Percentiles rank a stretch among this genome's conserved stretches.
These are phyloP conservation scores for Bubo bubo DNA, from an alignment of 2,113 vertebrate genomes.

Conservation along the genomic window DNA sequence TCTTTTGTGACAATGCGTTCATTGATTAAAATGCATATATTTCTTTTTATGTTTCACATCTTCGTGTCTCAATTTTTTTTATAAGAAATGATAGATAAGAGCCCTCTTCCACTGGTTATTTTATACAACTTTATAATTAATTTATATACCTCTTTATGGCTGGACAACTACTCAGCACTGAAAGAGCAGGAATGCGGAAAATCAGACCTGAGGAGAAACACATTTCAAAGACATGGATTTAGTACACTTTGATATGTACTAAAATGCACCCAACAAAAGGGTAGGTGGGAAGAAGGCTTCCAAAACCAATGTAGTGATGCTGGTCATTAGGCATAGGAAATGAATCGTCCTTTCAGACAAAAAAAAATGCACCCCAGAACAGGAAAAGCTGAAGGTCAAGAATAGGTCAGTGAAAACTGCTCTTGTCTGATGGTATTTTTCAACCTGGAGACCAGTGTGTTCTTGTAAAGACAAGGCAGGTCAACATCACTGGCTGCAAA, in stretches of 20 bases:
- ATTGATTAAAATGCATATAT: background rate
- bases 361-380: accelerated
- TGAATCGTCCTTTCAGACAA: background rate
- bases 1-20: background rate
- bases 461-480: background rate
- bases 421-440: background rate
- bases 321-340: background rate
- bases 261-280: background rate
- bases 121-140: background rate
- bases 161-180: background rate
- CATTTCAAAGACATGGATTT: background rate
- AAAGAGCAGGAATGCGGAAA: background rate
- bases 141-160: background rate
- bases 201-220: background rate
- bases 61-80: background rate
- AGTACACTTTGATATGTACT: background rate
- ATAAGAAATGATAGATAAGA: background rate
- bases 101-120: background rate
- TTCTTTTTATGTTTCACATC: background rate
- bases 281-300: background rate
- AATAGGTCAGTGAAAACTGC: background rate
- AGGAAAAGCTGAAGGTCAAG: background rate
- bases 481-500: background rate
- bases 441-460: background rate
- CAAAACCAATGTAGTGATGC: background rate